phyloP scores from a whole-genome alignment of 2,888 invertebrate species.

The Oeneis ivallda region DNA sequence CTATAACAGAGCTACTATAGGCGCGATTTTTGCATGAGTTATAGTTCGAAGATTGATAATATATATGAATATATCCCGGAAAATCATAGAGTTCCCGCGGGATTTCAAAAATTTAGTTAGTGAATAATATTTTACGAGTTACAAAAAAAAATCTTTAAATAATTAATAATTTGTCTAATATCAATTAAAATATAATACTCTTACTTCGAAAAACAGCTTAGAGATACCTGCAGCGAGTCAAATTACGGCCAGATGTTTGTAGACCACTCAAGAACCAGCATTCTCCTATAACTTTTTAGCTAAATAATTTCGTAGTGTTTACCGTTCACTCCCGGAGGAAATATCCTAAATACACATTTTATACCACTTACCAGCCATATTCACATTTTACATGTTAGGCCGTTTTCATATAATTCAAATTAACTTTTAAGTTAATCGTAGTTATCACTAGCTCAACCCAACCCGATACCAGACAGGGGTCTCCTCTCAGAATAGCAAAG shows the following conservation, averaged over 20 bases:
- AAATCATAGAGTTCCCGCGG: too few species aligned
- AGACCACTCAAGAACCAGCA: not conserved
- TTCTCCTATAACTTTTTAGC: not conserved
- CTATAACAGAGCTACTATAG: too few species aligned
- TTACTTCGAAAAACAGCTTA: not conserved
- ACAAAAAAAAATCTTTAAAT: not conserved
- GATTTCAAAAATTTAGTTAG: too few species aligned
- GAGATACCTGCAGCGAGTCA: not conserved
- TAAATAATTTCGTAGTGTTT: not conserved
- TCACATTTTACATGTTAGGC: too few species aligned
- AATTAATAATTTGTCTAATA: not conserved
- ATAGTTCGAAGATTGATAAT: too few species aligned
- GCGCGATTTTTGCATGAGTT: too few species aligned
- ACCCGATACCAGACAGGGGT: too few species aligned
- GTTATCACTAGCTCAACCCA: too few species aligned
- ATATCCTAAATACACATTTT: not conserved
- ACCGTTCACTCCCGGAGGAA: not conserved
- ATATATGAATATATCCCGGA: too few species aligned
- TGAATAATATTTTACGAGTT: not conserved
- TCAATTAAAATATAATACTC: not conserved
- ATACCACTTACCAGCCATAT: not conserved
- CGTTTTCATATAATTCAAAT: too few species aligned
- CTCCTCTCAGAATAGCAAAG: too few species aligned
- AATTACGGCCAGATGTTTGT: not conserved
- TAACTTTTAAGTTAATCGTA: too few species aligned